Conservation (phyloP, 1,140 invertebrate species). For the Rhopalosiphum maidis region DNA sequence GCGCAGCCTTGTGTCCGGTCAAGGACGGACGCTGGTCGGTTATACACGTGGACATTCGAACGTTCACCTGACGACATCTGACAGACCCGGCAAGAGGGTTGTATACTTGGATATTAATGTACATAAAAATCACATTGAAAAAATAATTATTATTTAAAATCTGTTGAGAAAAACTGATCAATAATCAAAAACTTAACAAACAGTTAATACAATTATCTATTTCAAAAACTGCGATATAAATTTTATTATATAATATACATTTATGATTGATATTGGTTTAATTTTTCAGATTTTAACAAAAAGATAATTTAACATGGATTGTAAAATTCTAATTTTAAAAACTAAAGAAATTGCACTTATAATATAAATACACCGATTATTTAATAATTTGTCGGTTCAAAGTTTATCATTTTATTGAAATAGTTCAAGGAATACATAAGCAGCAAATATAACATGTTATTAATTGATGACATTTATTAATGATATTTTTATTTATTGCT, state of each 20-base stretch:
- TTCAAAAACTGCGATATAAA: neutral
- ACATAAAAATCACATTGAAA: neutral
- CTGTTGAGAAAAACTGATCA: neutral
- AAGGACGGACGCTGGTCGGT: slow-evolving; percentile 36
- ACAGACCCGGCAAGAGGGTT: neutral
- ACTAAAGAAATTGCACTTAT: neutral
- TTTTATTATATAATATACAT: neutral
- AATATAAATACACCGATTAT: neutral
- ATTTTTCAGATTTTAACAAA: neutral
- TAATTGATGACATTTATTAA: neutral
- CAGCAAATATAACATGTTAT: neutral
- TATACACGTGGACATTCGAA: slow-evolving; percentile 22
- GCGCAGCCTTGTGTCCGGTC: slow-evolving; percentile 53
- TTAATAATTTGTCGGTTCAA: neutral
- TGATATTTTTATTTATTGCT: neutral
- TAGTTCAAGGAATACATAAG: neutral
- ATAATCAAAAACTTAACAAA: neutral
- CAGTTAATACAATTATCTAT: neutral
- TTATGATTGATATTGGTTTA: neutral
- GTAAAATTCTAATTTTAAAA: neutral
- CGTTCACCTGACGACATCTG: neutral
- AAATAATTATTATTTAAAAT: neutral
- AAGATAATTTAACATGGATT: neutral
- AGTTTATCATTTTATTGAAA: neutral
- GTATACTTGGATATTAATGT: neutral